Conservation (phyloP, 2,797 vertebrate species). For the Leucoraja ocellata region DNA sequence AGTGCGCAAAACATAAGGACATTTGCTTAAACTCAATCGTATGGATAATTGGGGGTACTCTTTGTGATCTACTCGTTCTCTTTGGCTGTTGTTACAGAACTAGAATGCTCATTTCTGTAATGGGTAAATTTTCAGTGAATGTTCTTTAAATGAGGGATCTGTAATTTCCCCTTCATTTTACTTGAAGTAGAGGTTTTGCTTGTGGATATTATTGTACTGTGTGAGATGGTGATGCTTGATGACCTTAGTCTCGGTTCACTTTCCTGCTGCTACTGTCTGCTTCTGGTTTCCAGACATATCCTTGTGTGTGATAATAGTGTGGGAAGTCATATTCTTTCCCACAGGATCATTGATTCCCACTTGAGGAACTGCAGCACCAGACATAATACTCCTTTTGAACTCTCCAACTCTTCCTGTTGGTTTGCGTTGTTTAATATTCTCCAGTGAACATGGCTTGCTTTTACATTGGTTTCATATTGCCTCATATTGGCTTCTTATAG, state of each 20-base stretch:
- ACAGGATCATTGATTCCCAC: neutral
- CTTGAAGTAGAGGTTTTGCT: neutral
- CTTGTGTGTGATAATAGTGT: neutral
- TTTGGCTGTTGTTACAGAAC: no score
- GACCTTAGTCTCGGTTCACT: neutral
- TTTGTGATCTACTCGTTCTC: neutral
- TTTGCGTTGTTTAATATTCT: conserved; percentile 20
- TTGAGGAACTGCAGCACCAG: neutral
- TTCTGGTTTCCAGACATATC: neutral
- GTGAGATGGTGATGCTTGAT: neutral
- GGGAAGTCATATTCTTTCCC: neutral
- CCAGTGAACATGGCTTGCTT: neutral
- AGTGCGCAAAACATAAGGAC: no score
- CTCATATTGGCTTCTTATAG: neutral
- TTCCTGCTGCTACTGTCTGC: neutral
- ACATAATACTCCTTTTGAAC: conserved; percentile 8
- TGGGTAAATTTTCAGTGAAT: neutral
- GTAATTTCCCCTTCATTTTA: neutral
- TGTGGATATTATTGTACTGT: neutral
- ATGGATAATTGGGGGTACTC: no score
- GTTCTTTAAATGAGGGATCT: neutral
- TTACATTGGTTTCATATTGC: neutral
- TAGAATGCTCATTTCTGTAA: neutral
- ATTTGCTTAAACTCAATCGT: no score
- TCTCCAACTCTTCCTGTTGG: neutral